Evolutionary conservation across 2,797 vertebrate species (phyloP).

Genomic region (Craterocephalus amniculus): DNA sequence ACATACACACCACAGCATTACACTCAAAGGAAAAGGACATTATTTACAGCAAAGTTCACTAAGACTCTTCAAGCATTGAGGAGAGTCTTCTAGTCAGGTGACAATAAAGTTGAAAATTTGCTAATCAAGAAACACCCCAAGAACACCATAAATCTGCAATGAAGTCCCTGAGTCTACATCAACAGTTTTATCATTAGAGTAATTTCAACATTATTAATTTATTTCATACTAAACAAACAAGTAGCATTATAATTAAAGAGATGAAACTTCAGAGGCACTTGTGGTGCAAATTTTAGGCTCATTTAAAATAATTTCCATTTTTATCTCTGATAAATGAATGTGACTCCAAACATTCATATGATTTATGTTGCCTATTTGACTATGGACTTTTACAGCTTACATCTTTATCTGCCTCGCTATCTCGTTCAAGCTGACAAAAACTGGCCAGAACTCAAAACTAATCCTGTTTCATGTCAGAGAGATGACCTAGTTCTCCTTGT

Average conservation of each 20-base stretch:
- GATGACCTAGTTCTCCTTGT: slow-evolving; percentile 57
- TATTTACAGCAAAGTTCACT: too few species aligned
- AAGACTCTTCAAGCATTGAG: too few species aligned
- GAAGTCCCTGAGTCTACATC: too few species aligned
- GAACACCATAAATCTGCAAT: too few species aligned
- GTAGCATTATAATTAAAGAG: background rate
- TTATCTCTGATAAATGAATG: slow-evolving; percentile 6
- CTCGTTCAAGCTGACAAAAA: slow-evolving; percentile 47
- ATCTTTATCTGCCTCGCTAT: slow-evolving; percentile 18
- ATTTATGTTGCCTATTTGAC: slow-evolving; percentile 12
- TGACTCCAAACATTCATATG: slow-evolving; percentile 16
- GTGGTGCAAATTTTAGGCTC: background rate
- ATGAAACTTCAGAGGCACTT: background rate
- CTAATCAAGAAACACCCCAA: too few species aligned
- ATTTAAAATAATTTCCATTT: background rate
- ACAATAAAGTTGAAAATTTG: too few species aligned
- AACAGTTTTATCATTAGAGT: too few species aligned
- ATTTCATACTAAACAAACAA: background rate
- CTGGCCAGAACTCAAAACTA: slow-evolving; percentile 50
- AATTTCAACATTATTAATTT: too few species aligned
- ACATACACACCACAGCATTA: too few species aligned
- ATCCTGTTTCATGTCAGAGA: slow-evolving; percentile 62
- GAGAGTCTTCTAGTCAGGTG: too few species aligned
- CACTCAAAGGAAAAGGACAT: too few species aligned
- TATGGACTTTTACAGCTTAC: slow-evolving; percentile 12